phyloP scores from a whole-genome alignment of 2,797 vertebrate species.

The Pempheris klunzingeri region DNA sequence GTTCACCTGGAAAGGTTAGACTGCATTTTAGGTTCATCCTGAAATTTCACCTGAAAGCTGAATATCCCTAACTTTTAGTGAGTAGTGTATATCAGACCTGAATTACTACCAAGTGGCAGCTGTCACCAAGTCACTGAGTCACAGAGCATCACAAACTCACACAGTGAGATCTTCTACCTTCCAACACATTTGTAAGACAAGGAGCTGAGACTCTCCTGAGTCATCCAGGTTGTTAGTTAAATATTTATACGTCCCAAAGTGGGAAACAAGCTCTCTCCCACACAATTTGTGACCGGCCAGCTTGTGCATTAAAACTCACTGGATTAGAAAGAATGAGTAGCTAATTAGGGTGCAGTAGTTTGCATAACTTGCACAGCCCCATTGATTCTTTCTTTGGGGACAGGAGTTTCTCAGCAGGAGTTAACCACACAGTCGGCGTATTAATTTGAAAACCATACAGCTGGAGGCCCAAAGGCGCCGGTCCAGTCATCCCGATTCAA shows the following conservation, averaged over 20 bases:
- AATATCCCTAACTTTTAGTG: no score
- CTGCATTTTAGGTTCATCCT: no score
- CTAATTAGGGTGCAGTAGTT: slow-evolving; percentile 68
- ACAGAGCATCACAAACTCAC: slow-evolving; percentile 10
- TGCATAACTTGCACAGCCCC: slow-evolving; percentile 42
- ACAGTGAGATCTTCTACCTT: background rate
- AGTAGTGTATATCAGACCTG: slow-evolving; percentile 42
- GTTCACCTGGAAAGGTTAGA: no score
- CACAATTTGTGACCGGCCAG: slow-evolving; percentile 41
- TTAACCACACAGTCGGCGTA: slow-evolving; percentile 38
- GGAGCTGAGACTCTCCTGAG: slow-evolving; percentile 36
- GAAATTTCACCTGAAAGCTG: no score
- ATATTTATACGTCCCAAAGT: slow-evolving; percentile 63
- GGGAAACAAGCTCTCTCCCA: slow-evolving; percentile 38
- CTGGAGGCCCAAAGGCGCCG: slow-evolving; percentile 41
- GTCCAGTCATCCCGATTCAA: slow-evolving; percentile 49
- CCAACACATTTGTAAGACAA: slow-evolving; percentile 16
- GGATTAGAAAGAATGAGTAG: slow-evolving; percentile 57
- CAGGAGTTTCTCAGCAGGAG: slow-evolving; percentile 44
- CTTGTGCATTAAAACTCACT: slow-evolving; percentile 61
- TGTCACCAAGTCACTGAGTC: slow-evolving; percentile 34
- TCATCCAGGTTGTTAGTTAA: slow-evolving; percentile 50
- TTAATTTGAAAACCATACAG: slow-evolving; percentile 65
- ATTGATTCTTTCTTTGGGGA: slow-evolving; percentile 62
- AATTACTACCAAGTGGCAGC: slow-evolving; percentile 58